Conservation (phyloP, 2,797 vertebrate species). For the Thripadectes ignobilis region DNA sequence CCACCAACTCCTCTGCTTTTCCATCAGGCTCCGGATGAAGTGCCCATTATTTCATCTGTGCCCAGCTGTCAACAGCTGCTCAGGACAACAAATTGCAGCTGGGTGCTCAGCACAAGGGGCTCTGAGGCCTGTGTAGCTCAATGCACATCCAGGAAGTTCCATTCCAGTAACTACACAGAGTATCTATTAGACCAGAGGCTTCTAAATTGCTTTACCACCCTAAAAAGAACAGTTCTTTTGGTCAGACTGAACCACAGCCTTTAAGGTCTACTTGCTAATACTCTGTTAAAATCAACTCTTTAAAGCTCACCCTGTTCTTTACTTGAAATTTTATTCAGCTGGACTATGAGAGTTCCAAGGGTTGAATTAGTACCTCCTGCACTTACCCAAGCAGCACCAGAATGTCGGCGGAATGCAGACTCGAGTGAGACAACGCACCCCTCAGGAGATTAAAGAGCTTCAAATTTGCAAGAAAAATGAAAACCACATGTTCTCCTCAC, state of each 20-base stretch:
- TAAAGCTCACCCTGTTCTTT: not conserved
- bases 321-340: not conserved
- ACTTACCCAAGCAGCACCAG: not conserved
- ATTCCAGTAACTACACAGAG: not conserved
- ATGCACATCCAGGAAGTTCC: not conserved
- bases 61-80: not conserved
- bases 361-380: not conserved
- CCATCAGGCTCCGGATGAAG: not conserved
- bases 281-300: not conserved
- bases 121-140: not conserved
- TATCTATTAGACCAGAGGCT: not conserved
- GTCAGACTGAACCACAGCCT: not conserved
- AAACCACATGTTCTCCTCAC: not conserved
- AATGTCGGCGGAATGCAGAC: not conserved
- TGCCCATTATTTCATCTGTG: not conserved
- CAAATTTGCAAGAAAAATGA: not conserved
- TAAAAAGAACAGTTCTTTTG: not conserved
- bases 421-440: not conserved
- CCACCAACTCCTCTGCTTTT: not conserved
- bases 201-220: not conserved
- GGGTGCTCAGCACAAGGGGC: not conserved
- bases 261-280: not conserved
- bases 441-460: not conserved
- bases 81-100: not conserved
- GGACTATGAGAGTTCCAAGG: not conserved